Percentiles rank a stretch among this genome's conserved stretches.
These are phyloP conservation scores for Phoxinus phoxinus DNA, from an alignment of 2,113 vertebrate species.

Conservation along the genomic window DNA sequence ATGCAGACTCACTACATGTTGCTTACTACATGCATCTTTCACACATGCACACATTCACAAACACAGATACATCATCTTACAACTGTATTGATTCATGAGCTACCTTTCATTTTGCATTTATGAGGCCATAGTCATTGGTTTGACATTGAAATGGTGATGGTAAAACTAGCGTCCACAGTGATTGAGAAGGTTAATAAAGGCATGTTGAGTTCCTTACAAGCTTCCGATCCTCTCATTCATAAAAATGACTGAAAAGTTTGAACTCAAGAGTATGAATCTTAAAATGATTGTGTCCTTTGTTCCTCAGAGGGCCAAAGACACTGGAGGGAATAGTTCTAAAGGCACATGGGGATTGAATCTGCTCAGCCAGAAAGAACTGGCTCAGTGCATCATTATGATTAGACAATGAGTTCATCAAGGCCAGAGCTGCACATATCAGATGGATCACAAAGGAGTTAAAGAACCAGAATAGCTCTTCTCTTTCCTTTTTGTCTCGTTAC, in stretches of 20 bases:
- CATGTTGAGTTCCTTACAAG: not conserved
- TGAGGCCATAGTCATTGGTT: constrained; percentile 1
- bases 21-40: not conserved
- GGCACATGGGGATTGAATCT: constrained; percentile 31
- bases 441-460: constrained; percentile 42
- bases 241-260: not conserved
- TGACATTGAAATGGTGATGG: constrained; percentile 27
- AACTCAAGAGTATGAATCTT: not conserved
- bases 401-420: constrained; percentile 45
- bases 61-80: not conserved
- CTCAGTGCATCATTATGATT: constrained; percentile 42
- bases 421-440: constrained; percentile 39
- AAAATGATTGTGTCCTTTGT: constrained; percentile 26
- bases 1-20: not conserved
- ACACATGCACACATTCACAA: constrained; percentile 9
- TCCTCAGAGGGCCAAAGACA: constrained; percentile 15
- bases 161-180: not conserved
- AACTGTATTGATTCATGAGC: not conserved
- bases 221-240: not conserved
- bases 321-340: constrained; percentile 10
- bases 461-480: constrained; percentile 40
- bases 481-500: constrained; percentile 40
- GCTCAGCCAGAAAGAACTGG: constrained; percentile 13
- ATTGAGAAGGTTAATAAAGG: constrained; percentile 26
- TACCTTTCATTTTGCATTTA: constrained; percentile 1